Conservation (phyloP, 2,888 invertebrate genomes). For the Notodonta dromedarius region DNA sequence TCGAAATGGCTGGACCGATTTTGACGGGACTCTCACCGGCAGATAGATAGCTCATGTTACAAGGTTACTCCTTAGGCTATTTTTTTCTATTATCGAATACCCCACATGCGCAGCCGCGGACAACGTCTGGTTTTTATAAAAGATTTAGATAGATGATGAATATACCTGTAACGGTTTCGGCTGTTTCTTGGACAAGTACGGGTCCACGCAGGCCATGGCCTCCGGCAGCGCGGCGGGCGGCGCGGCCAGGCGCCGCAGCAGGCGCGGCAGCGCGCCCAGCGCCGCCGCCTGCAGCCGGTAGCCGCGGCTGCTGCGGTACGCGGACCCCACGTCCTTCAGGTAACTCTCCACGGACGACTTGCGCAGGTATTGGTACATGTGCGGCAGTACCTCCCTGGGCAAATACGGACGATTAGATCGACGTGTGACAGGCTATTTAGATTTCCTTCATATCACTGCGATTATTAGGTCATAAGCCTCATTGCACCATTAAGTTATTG, state of each 20-base stretch:
- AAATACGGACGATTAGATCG: too few relatives aligned
- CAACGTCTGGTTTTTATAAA: too few relatives aligned
- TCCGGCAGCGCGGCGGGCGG: slow-evolving; percentile 65
- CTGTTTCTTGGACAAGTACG: slow-evolving; percentile 85
- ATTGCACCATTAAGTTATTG: too few relatives aligned
- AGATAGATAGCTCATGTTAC: too few relatives aligned
- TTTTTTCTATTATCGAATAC: too few relatives aligned
- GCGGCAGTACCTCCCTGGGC: slow-evolving; percentile 87
- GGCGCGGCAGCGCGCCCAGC: slow-evolving; percentile 72
- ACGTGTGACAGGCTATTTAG: too few relatives aligned
- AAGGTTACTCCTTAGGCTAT: too few relatives aligned
- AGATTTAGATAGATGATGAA: background rate
- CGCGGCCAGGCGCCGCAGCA: slow-evolving; percentile 76
- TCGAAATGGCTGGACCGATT: too few relatives aligned
- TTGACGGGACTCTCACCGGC: too few relatives aligned
- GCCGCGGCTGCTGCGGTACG: slow-evolving; percentile 77
- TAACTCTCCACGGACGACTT: slow-evolving; percentile 83
- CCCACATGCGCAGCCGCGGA: too few relatives aligned
- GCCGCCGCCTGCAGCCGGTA: slow-evolving; percentile 83
- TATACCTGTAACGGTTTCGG: slow-evolving; percentile 86
- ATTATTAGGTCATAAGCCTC: too few relatives aligned
- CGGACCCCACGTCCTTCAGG: slow-evolving; percentile 81
- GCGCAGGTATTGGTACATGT: slow-evolving; percentile 81
- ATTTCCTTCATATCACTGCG: too few relatives aligned
- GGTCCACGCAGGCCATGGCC: slow-evolving; percentile 68